Percentiles rank a stretch among this genome's conserved stretches.
phyloP scores from a whole-genome alignment of 2,888 invertebrate species.

The Ctenicera cuprea region DNA sequence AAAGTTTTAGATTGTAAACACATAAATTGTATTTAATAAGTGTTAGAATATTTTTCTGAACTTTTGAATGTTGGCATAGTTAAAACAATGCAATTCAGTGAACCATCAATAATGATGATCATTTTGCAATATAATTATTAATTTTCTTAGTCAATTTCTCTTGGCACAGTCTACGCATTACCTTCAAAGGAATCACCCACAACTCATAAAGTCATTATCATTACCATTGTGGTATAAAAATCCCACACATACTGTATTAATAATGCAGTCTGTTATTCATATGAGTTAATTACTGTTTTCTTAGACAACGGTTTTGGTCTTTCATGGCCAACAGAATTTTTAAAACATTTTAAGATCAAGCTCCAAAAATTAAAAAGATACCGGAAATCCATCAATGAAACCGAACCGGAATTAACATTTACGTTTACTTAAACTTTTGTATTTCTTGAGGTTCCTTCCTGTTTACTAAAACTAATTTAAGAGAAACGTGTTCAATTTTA shows the following conservation, averaged over 20 bases:
- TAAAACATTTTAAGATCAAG: not conserved
- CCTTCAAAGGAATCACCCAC: no score
- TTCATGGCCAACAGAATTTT: not conserved
- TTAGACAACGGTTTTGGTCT: not conserved
- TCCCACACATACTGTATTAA: no score
- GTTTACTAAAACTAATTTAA: not conserved
- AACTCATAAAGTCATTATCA: no score
- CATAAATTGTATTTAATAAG: not conserved
- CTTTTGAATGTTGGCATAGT: no score
- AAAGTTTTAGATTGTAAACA: not conserved
- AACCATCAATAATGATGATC: not conserved
- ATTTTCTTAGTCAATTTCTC: no score
- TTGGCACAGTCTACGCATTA: no score
- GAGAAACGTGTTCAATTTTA: not conserved
- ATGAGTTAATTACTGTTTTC: conserved; percentile 7
- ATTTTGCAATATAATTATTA: no score
- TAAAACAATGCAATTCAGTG: not conserved
- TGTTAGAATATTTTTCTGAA: no score
- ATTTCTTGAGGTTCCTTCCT: not conserved
- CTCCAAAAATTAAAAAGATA: no score
- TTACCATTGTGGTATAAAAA: no score
- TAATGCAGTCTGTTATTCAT: no score
- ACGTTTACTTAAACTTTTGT: not conserved
- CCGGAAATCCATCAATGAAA: not conserved
- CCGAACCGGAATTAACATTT: not conserved